Evolutionary conservation across 2,797 vertebrate genomes (phyloP), one percentile per base, ranked within the genome.

Genomic region (Pangasius larnaudii): DNA sequence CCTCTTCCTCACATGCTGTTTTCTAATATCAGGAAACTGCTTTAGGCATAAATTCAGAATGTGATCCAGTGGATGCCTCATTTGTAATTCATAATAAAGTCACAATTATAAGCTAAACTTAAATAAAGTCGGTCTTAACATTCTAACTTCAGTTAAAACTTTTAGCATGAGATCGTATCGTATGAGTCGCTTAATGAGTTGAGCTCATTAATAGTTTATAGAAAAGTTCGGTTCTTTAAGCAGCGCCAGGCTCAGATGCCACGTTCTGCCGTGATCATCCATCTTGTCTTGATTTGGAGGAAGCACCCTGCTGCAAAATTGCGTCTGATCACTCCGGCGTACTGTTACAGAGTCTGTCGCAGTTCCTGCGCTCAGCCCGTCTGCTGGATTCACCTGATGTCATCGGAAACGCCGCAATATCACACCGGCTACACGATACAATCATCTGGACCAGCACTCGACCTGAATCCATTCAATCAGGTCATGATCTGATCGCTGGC

Each of bases 261-360:
- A 85, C 80, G 56, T 77, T 88, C 33, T 39, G 33, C 58, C 5
- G 22, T 77, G 58, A 77, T 85, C 83, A 85, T 85, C 74, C 36
- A 10, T 72, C 65, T 85, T 58, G n/a, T 85, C 39, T 49, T 72
- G 75, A 78, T 79, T 79, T 65, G 59, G 82, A 85, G 74, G 82
- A 59, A 79, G 72, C 75, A n/a, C 84, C 87, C 84, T 69, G 84
- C 77, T 85, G 87, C 49, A 78, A 74, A 80, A 72, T 71, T 61
- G 79, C 13, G 27, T 65, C 81, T 42, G 42, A 77, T 84, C 79
- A 61, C 59, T 84, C 81, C 81, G 63, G 79, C 42, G 19, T 39
- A 36, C 56, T 65, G 80, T 77, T 88, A 75, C 58, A 19, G 18
- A 77, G 58, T 65, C 87, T 87, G 79, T 5, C 46, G 19, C 58